Percentiles rank a stretch among this genome's conserved stretches.
These are phyloP conservation scores for Alouatta palliata DNA, from an alignment of 2,113 vertebrate genomes.

Conservation along the genomic window DNA sequence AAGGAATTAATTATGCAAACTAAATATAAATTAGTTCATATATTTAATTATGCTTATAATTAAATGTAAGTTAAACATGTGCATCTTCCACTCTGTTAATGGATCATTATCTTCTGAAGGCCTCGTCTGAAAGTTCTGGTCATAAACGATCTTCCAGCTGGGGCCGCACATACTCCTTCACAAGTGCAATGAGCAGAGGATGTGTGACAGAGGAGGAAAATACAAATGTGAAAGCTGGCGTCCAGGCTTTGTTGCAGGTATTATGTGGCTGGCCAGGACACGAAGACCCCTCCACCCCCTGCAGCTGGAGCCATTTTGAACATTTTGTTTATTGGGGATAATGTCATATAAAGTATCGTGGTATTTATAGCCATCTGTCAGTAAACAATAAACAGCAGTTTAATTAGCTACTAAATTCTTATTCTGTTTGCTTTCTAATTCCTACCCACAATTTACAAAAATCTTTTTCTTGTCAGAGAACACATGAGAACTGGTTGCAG, in stretches of 20 bases:
- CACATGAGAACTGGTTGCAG: not conserved
- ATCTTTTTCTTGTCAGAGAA: not conserved
- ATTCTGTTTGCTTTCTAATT: not conserved
- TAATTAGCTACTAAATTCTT: not conserved
- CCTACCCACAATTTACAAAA: not conserved
- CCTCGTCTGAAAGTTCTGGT: conserved; percentile 83
- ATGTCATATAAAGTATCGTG: not conserved
- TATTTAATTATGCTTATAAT: too few species aligned
- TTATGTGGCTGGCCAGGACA: not conserved
- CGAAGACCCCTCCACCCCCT: fast-evolving
- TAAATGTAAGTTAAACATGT: too few species aligned
- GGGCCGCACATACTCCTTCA: conserved; percentile 97
- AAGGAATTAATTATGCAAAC: fast-evolving
- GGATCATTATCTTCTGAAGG: conserved; percentile 75
- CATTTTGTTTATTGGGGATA: conserved; percentile 1
- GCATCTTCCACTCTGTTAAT: conserved; percentile 13
- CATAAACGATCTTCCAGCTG: conserved; percentile 97
- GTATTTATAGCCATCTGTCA: not conserved
- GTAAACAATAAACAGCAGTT: not conserved
- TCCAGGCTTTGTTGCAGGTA: conserved; percentile 94
- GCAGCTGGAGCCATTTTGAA: not conserved
- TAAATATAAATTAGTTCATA: too few species aligned
- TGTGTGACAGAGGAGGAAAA: conserved; percentile 92
- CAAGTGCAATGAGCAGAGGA: conserved; percentile 94
- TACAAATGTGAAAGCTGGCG: conserved; percentile 91